These are phyloP conservation scores for Isichthys henryi DNA, from an alignment of 2,113 vertebrate species.

Conservation along the genomic window DNA sequence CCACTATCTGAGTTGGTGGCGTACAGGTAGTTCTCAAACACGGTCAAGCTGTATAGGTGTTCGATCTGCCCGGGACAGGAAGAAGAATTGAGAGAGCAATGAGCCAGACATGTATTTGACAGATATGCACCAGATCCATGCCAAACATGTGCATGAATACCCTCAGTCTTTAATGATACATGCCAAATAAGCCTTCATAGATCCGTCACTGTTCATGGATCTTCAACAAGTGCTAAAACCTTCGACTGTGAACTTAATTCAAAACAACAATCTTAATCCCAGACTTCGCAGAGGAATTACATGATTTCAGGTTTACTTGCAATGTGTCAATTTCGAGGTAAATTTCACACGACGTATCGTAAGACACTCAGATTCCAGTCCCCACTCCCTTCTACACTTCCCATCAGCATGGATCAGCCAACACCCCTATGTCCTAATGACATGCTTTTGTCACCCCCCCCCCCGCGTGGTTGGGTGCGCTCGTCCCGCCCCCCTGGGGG, in stretches of 20 bases:
- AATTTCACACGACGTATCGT: neutral
- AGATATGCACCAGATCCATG: neutral
- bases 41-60: constrained; percentile 85
- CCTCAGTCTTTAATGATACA: neutral
- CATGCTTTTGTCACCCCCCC: neutral
- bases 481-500: too few relatives aligned
- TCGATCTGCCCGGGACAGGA: constrained; percentile 67
- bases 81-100: neutral
- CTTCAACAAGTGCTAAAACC: neutral
- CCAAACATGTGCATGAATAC: neutral
- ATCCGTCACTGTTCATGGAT: neutral
- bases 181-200: neutral
- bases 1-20: constrained; percentile 93
- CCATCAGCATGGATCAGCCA: neutral
- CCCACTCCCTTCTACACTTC: neutral
- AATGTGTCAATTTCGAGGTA: neutral
- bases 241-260: neutral
- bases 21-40: constrained; percentile 95
- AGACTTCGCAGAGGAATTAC: neutral
- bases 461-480: too few relatives aligned
- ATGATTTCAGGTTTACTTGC: neutral
- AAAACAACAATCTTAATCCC: neutral
- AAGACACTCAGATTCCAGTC: neutral
- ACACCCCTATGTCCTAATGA: neutral
- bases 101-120: neutral